Evolutionary conservation across 2,888 invertebrate genomes (phyloP).

Genomic region (Trichopoda pennipes): DNA sequence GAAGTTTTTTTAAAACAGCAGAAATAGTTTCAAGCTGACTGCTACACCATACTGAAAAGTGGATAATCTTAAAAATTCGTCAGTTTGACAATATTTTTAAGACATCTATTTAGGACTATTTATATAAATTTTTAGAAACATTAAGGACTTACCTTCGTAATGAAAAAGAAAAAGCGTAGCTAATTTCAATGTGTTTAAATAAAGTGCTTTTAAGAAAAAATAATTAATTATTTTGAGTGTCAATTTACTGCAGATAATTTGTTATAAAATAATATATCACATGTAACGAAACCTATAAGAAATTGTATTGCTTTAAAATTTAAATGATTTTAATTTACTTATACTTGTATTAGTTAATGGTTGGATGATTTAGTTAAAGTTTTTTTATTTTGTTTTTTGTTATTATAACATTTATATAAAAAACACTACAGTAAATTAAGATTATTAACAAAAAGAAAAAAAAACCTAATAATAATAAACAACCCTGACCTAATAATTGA

Average conservation of each 20-base stretch:
- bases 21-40: too few relatives aligned
- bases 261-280: constrained; percentile 2
- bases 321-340: constrained; percentile 65
- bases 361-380: constrained; percentile 45
- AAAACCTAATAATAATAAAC: too few relatives aligned
- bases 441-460: constrained; percentile 28
- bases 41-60: too few relatives aligned
- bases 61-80: too few relatives aligned
- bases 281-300: constrained; percentile 21
- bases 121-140: too few relatives aligned
- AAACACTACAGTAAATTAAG: background rate
- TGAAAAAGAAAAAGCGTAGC: constrained; percentile 32
- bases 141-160: background rate
- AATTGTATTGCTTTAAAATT: background rate
- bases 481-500: constrained; percentile 60
- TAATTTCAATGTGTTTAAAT: background rate
- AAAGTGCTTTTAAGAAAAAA: constrained; percentile 7
- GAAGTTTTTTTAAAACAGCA: too few relatives aligned
- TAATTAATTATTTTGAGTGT: background rate
- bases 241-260: constrained; percentile 13
- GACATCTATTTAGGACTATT: too few relatives aligned
- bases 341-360: constrained; percentile 45
- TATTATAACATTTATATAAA: constrained; percentile 21
- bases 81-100: too few relatives aligned
- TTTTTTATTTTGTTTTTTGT: constrained; percentile 12